A percentile compares a stretch with the other conserved stretches of the same genome.
These are phyloP conservation scores for Poecilia wingei DNA, from an alignment of 2,797 vertebrate species.

Conservation along the genomic window DNA sequence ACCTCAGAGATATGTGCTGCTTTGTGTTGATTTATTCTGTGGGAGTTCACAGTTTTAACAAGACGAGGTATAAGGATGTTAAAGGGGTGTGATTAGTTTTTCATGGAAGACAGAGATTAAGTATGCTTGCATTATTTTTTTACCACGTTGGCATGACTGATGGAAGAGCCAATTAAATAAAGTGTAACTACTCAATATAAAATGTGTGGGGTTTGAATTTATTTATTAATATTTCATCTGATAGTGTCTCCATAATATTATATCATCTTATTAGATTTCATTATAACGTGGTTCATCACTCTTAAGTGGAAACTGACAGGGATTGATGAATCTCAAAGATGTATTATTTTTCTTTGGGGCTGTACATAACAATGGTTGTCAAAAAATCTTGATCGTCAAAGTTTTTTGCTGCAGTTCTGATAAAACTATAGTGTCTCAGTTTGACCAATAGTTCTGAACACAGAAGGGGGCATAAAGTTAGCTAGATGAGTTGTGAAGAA, in stretches of 20 bases:
- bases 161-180: constrained; percentile 51
- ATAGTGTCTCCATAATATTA: constrained; percentile 33
- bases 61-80: neutral
- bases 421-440: neutral
- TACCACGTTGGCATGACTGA: constrained; percentile 49
- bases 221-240: constrained; percentile 36
- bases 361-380: constrained; percentile 11
- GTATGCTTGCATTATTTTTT: constrained; percentile 23
- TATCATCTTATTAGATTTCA: constrained; percentile 19
- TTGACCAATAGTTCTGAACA: neutral
- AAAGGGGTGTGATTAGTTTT: neutral
- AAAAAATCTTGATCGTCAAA: neutral
- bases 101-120: constrained; percentile 31
- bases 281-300: constrained; percentile 13
- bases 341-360: constrained; percentile 18
- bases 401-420: neutral
- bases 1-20: neutral
- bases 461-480: too few species aligned
- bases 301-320: constrained; percentile 9
- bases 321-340: constrained; percentile 3
- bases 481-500: too few species aligned
- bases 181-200: constrained; percentile 45
- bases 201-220: constrained; percentile 44
- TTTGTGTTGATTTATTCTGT: neutral
- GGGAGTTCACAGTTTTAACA: neutral